A percentile compares a stretch with the other conserved stretches of the same genome.
Conservation (phyloP, 2,888 invertebrate species). For the Selenia dentaria region DNA sequence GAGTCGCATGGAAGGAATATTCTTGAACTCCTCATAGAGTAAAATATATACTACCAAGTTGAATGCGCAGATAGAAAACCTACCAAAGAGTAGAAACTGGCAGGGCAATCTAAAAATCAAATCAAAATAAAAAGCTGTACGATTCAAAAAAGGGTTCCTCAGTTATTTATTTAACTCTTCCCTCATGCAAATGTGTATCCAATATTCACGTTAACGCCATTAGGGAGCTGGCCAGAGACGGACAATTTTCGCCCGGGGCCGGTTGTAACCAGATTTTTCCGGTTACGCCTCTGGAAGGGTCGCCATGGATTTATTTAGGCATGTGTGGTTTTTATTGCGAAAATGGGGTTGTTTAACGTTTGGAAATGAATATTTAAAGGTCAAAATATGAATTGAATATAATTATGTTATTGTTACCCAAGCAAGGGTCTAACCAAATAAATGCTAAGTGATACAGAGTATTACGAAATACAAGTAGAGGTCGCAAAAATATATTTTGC, state of each 20-base stretch:
- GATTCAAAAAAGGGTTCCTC: constrained; percentile 11
- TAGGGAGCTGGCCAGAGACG: constrained; percentile 11
- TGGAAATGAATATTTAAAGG: background rate
- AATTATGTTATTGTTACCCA: no score
- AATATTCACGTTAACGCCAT: constrained; percentile 22
- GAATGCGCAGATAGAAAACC: no score
- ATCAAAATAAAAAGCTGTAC: background rate
- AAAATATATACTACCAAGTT: no score
- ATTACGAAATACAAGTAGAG: no score
- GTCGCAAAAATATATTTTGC: no score
- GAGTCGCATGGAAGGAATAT: no score
- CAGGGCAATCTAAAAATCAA: background rate
- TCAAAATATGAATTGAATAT: background rate
- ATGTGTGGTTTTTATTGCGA: constrained; percentile 13
- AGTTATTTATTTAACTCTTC: constrained; percentile 21
- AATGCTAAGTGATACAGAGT: no score
- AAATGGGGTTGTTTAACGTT: constrained; percentile 5
- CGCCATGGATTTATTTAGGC: constrained; percentile 21
- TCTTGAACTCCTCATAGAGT: no score
- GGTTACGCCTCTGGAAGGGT: constrained; percentile 11
- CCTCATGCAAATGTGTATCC: constrained; percentile 24
- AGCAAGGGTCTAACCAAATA: no score
- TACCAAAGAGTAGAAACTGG: no score
- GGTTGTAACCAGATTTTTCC: constrained; percentile 20
- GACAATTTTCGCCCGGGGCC: constrained; percentile 15